Evolutionary conservation across 2,888 invertebrate genomes (phyloP).

Genomic region (Limnephilus lunatus): DNA sequence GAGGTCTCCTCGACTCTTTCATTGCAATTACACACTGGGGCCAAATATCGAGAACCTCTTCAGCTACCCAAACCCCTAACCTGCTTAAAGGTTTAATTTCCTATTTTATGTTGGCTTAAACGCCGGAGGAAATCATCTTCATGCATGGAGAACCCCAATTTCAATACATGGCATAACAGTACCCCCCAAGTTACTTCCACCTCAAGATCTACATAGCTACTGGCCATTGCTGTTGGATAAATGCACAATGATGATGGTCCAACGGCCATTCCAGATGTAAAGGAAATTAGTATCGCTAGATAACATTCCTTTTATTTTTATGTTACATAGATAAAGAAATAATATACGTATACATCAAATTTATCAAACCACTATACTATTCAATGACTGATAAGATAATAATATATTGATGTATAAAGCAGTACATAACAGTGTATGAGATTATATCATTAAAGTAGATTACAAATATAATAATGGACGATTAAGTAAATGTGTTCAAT

Average conservation of each 20-base stretch:
- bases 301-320: neutral
- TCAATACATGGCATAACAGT: neutral
- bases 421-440: neutral
- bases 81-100: too few species aligned
- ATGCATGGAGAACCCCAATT: neutral
- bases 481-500: neutral
- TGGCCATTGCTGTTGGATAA: neutral
- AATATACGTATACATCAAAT: slow-evolving; percentile 16
- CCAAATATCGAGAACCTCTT: neutral
- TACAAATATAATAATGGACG: neutral
- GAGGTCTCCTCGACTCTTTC: neutral
- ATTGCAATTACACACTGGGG: neutral
- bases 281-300: slow-evolving; percentile 32
- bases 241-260: slow-evolving; percentile 4
- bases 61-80: neutral
- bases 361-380: neutral
- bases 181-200: neutral
- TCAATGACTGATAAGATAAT: neutral
- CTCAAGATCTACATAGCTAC: neutral
- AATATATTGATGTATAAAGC: neutral
- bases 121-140: neutral
- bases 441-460: neutral
- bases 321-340: neutral
- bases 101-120: neutral
- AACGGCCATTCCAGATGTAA: slow-evolving; percentile 21